phyloP scores from a whole-genome alignment of 2,888 invertebrate genomes.

The Acleris laterana region DNA sequence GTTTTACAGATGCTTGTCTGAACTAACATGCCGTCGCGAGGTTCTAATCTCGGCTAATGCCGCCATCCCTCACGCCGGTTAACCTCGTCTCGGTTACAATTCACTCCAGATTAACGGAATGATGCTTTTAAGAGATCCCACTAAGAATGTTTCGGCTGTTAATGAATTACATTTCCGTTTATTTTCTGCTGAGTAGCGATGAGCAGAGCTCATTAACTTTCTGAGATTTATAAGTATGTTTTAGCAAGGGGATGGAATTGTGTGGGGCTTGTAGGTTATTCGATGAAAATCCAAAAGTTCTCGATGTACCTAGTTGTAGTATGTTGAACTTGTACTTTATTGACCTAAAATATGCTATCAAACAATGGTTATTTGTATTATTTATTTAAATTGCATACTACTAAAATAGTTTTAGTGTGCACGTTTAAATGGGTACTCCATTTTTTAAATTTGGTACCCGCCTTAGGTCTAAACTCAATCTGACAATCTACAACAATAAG shows the following conservation, averaged over 20 bases:
- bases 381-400: no score
- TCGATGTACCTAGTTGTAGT: background rate
- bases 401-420: no score
- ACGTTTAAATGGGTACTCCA: no score
- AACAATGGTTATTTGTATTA: no score
- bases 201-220: background rate
- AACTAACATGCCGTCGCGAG: slow-evolving; percentile 6
- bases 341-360: no score
- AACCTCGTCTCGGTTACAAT: slow-evolving; percentile 33
- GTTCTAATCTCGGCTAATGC: slow-evolving; percentile 12
- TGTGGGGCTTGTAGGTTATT: no score
- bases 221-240: background rate
- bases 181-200: slow-evolving; percentile 11
- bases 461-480: no score
- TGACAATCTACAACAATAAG: no score
- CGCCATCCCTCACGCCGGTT: slow-evolving; percentile 23
- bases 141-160: slow-evolving; percentile 34
- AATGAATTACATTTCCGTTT: slow-evolving; percentile 37
- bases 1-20: slow-evolving; percentile 7
- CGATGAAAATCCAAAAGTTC: background rate
- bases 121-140: slow-evolving; percentile 40
- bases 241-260: no score
- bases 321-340: no score
- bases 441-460: no score
- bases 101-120: slow-evolving; percentile 39